Conservation (phyloP, 2,113 vertebrate genomes). For the Papio anubis region DNA sequence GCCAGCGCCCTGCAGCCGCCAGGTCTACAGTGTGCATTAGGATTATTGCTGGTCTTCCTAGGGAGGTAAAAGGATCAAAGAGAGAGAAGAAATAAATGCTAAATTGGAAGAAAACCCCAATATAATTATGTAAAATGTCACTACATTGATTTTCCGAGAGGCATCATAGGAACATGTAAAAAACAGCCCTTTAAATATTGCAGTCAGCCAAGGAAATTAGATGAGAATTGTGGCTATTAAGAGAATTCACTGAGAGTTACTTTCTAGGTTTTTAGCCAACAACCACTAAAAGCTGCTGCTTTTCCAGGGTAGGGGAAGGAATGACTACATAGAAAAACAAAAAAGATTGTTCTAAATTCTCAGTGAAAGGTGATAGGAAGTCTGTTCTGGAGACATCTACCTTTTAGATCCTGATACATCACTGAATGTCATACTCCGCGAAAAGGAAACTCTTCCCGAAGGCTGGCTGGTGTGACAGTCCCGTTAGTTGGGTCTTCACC, state of each 20-base stretch:
- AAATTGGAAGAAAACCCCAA: not conserved
- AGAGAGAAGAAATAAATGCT: constrained; percentile 1
- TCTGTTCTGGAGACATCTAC: not conserved
- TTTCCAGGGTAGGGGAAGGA: not conserved
- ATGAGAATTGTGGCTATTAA: not conserved
- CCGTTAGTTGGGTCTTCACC: not conserved
- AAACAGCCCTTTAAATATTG: not conserved
- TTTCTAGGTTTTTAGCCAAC: constrained; percentile 46
- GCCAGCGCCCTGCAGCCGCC: constrained; percentile 28
- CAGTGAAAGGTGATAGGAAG: not conserved
- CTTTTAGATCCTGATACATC: not conserved
- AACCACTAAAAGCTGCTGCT: constrained; percentile 35
- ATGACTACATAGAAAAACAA: not conserved
- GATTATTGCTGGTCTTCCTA: constrained; percentile 41
- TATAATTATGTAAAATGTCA: constrained; percentile 22
- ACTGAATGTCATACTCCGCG: not conserved
- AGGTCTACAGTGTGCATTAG: not conserved
- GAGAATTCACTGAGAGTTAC: constrained; percentile 23
- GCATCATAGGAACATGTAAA: constrained; percentile 33
- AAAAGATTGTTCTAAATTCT: not conserved
- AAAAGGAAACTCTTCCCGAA: not conserved
- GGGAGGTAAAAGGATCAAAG: not conserved
- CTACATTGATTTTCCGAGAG: constrained; percentile 36
- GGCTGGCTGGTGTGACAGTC: not conserved
- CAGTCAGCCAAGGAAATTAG: constrained; percentile 33